Evolutionary conservation across 2,113 vertebrate species (phyloP).

Genomic region (Nycticorax nycticorax): DNA sequence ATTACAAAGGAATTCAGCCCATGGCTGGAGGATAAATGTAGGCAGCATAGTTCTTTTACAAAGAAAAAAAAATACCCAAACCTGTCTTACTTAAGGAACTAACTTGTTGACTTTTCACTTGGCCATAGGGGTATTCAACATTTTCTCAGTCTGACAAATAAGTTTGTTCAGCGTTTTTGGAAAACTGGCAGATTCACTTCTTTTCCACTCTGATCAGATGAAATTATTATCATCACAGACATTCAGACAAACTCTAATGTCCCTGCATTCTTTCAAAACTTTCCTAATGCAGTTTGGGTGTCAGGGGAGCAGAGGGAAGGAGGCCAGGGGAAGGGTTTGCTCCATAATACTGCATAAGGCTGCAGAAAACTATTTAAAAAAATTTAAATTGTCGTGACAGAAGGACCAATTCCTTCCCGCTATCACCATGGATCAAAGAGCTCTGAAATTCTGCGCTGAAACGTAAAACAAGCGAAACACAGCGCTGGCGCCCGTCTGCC

Average conservation of each 20-base stretch:
- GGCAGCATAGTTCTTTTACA: background rate
- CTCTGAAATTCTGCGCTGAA: background rate
- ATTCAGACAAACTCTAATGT: background rate
- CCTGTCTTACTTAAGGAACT: slow-evolving; percentile 16
- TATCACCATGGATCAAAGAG: background rate
- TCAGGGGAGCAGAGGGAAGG: background rate
- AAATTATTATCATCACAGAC: background rate
- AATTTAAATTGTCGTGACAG: background rate
- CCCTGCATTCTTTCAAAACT: background rate
- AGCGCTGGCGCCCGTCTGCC: background rate
- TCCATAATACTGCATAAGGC: background rate
- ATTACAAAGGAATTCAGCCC: slow-evolving; percentile 55
- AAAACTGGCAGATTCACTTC: background rate
- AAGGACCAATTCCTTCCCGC: background rate
- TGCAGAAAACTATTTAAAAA: background rate
- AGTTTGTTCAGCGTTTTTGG: background rate
- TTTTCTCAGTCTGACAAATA: background rate
- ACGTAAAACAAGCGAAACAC: background rate
- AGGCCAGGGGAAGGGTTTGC: background rate
- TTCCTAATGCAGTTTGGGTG: background rate
- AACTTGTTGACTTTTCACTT: background rate
- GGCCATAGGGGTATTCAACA: background rate
- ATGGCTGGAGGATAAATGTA: slow-evolving; percentile 12
- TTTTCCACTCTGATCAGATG: background rate
- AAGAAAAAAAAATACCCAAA: background rate